Percentiles rank a stretch among this genome's conserved stretches.
Conservation (phyloP, 1,140 invertebrate genomes). For the Drosophila nigrodunni region DNA sequence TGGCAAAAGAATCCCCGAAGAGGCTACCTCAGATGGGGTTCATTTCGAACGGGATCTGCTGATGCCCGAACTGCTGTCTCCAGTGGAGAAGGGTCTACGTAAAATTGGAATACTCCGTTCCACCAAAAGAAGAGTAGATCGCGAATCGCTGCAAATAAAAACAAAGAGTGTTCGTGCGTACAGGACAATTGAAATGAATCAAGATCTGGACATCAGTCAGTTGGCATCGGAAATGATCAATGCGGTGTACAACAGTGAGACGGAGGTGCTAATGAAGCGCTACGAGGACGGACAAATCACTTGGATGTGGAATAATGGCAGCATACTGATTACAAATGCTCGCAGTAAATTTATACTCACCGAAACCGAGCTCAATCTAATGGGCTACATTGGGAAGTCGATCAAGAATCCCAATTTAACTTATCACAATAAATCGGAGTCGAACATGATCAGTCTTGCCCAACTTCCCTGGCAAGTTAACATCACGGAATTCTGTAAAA, state of each 20-base stretch:
- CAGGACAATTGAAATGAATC: constrained; percentile 25
- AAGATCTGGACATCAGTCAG: constrained; percentile 1
- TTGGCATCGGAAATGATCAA: constrained; percentile 13
- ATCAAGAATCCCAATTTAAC: neutral
- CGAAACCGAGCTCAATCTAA: constrained; percentile 23
- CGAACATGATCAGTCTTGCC: constrained; percentile 23
- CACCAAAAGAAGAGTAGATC: constrained; percentile 11
- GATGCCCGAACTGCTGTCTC: constrained; percentile 26
- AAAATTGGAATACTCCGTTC: constrained; percentile 47
- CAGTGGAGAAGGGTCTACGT: constrained; percentile 32
- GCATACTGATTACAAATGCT: constrained; percentile 42
- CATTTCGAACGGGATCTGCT: constrained; percentile 14
- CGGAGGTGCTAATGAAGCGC: constrained; percentile 38
- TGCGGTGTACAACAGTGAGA: constrained; percentile 21
- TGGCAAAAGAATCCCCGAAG: constrained; percentile 1
- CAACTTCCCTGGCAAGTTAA: constrained; percentile 45
- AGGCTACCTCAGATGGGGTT: neutral
- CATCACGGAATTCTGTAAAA: constrained; percentile 22
- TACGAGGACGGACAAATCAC: constrained; percentile 32
- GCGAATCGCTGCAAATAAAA: constrained; percentile 27
- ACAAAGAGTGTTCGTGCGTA: constrained; percentile 27
- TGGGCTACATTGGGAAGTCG: neutral
- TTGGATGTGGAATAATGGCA: constrained; percentile 53
- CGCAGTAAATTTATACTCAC: constrained; percentile 11
- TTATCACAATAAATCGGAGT: neutral